Conservation (phyloP, 2,888 invertebrate species). For the Dasysyrphus albostriatus region DNA sequence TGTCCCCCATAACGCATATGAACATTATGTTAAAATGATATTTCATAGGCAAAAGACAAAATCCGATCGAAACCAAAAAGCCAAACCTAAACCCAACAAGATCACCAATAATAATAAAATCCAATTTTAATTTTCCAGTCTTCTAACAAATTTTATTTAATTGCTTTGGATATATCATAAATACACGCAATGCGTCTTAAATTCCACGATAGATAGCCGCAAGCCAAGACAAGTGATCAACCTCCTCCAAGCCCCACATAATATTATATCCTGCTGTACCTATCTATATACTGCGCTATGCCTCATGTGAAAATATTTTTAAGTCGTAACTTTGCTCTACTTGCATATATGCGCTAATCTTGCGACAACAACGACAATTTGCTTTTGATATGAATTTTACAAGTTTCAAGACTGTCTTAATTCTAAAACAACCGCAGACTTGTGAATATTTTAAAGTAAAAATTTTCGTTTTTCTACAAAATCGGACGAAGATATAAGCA, state of each 20-base stretch:
- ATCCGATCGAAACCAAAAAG: constrained; percentile 19
- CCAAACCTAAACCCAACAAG: constrained; percentile 23
- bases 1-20: constrained; percentile 10
- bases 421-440: too few species aligned
- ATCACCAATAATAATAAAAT: constrained; percentile 72
- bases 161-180: constrained; percentile 75
- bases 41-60: constrained; percentile 11
- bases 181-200: constrained; percentile 74
- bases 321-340: constrained; percentile 62
- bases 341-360: constrained; percentile 59
- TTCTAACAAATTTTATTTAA: constrained; percentile 75
- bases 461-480: too few species aligned
- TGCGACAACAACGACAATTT: constrained; percentile 46
- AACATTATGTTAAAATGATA: constrained; percentile 2
- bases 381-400: constrained; percentile 32
- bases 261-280: constrained; percentile 10
- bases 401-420: not conserved
- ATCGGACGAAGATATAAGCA: too few species aligned
- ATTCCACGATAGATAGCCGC: constrained; percentile 70
- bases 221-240: constrained; percentile 69
- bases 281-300: constrained; percentile 26
- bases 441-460: too few species aligned
- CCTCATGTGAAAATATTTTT: constrained; percentile 52
- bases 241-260: constrained; percentile 56
- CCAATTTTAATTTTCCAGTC: constrained; percentile 72